Evolutionary conservation across 2,797 vertebrate genomes (phyloP).

Genomic region (Botia almorhae): DNA sequence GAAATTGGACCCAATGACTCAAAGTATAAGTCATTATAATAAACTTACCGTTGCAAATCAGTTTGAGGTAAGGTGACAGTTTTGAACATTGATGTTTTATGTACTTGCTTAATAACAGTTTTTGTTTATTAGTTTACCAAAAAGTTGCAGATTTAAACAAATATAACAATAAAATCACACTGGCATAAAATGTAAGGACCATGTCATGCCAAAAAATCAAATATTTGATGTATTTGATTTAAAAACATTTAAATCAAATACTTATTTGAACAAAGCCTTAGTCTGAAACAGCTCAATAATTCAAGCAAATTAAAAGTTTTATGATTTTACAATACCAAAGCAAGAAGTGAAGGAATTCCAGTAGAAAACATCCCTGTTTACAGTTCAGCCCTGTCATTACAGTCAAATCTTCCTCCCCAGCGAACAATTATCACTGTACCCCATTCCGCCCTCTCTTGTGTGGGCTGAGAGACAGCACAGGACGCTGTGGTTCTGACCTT

Average conservation of each 20-base stretch:
- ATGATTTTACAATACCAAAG: not conserved
- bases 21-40: no score
- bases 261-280: not conserved
- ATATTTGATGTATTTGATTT: not conserved
- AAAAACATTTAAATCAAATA: no score
- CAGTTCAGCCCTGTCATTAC: constrained; percentile 44
- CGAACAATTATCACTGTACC: constrained; percentile 39
- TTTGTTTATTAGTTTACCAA: no score
- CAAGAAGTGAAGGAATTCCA: not conserved
- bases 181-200: no score
- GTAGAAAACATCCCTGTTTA: constrained; percentile 27
- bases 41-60: no score
- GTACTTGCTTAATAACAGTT: no score
- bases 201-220: no score
- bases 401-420: constrained; percentile 27
- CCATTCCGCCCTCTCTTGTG: constrained; percentile 46
- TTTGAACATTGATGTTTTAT: no score
- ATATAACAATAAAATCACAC: no score
- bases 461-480: constrained; percentile 42
- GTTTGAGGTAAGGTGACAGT: no score
- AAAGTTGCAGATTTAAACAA: no score
- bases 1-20: no score
- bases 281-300: constrained; percentile 5
- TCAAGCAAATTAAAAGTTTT: constrained; percentile 39
- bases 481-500: constrained; percentile 46